These are phyloP conservation scores for Cotesia glomerata DNA, from an alignment of 1,140 invertebrate species.

Conservation along the genomic window DNA sequence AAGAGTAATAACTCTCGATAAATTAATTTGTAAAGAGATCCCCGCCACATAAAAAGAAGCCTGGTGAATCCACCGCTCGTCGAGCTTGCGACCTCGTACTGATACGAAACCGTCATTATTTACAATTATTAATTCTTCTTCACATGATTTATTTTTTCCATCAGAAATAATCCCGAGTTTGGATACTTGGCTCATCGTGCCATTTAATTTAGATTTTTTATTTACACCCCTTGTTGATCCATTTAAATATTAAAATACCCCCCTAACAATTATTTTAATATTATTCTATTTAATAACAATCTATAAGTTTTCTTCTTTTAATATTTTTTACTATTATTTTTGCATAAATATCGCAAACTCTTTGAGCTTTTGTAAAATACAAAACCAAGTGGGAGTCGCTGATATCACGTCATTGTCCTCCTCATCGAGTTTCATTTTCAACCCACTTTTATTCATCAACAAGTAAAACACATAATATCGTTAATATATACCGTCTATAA, in stretches of 20 bases:
- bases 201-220: no score
- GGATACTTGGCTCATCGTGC: no score
- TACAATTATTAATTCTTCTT: not conserved
- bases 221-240: no score
- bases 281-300: no score
- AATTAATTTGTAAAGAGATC: conserved; percentile 79
- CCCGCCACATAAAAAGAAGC: conserved; percentile 76
- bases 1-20: conserved; percentile 75
- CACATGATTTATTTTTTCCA: not conserved
- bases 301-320: no score
- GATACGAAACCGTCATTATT: conserved; percentile 78
- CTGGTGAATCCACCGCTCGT: conserved; percentile 74
- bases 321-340: conserved; percentile 2
- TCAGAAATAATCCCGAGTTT: not conserved
- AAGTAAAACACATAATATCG: not conserved
- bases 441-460: conserved; percentile 8
- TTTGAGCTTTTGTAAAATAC: conserved; percentile 13
- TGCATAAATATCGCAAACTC: not conserved
- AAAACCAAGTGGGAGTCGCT: not conserved
- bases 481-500: not conserved
- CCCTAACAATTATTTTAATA: no score
- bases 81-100: conserved; percentile 76
- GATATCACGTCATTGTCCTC: conserved; percentile 19
- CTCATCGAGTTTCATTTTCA: not conserved
- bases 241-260: no score